Base-by-base conservation (phyloP, 2,113 vertebrate genomes). In the Zosterops japonicus region DNA sequence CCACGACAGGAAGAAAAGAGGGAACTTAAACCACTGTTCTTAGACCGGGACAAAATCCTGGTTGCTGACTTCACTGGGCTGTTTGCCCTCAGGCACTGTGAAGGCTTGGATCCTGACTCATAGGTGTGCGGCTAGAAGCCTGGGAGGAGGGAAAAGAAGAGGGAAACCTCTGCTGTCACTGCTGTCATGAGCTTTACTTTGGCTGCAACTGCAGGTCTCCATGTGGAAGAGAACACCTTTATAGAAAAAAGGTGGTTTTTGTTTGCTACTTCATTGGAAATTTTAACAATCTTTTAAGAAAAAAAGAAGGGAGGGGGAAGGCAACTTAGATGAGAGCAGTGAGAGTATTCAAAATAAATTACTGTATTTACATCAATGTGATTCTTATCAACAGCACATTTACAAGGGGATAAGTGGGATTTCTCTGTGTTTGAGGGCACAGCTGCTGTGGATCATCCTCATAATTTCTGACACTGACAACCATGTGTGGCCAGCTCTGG, bases 91-190 rank as follows among this genome's bases (percentile, higher is more conserved):
- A 21, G 82, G 60, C 31, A 6, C 12, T 18, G n/a, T 33, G 42
- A n/a, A 69, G n/a, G 7, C 0, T 0, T 36, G 33, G 57, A 36
- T 63, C 52, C 42, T 53, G 47, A 29, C 46, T 74, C n/a, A 19
- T 35, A 53, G 69, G 13, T 60, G 27, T 90, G 50, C 52, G 65
- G 29, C 17, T 16, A 6, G 42, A 25, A 74, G 42, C 47, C n/a
- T 75, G 67, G 65, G 24, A 41, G 44, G 25, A 90, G 29, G 29
- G 35, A 91, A 59, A 29, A 76, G 42, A 46, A 63, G 56, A 63
- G 63, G 39, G 29, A 63, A 41, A 46, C 12, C 13, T 70, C 31
- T 49, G 15, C n/a, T 70, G 76, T 91, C 42, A 33, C 12, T 83
- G 64, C 3, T 74, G 31, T 31, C 8, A 14, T 1, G 5, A 69